phyloP scores from a whole-genome alignment of 2,113 vertebrate genomes.

The Vidua chalybeata region DNA sequence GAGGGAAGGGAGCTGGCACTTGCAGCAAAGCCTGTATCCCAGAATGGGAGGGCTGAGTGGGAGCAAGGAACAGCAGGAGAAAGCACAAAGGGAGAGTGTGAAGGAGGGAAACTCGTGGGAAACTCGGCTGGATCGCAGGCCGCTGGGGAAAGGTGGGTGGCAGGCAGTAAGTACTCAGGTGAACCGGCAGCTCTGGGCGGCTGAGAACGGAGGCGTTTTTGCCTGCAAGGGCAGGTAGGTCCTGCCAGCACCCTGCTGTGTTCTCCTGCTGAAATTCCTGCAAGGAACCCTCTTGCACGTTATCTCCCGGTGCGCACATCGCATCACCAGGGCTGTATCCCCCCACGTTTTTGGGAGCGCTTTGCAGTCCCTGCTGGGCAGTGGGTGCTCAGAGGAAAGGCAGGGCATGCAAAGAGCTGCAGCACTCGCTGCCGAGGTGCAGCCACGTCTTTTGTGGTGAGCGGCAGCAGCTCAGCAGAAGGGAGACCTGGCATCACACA shows the following conservation, averaged over 20 bases:
- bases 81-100: not conserved
- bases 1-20: slow-evolving; percentile 24
- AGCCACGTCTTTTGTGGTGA: not conserved
- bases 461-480: not conserved
- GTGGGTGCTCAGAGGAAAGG: not conserved
- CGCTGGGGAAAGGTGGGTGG: not conserved
- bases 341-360: not conserved
- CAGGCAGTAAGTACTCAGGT: fast-evolving
- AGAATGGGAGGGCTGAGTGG: slow-evolving; percentile 13
- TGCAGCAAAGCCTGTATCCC: not conserved
- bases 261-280: not conserved
- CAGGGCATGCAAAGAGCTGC: not conserved
- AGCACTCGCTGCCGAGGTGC: not conserved
- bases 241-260: fast-evolving
- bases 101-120: not conserved
- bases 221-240: not conserved
- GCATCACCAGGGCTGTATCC: not conserved
- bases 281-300: not conserved
- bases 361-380: not conserved
- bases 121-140: not conserved
- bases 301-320: not conserved
- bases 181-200: fast-evolving
- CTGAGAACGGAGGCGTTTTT: not conserved
- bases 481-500: not conserved
- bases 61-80: not conserved